Conservation (phyloP, 2,888 invertebrate species). For the Dysmachus trigonus region DNA sequence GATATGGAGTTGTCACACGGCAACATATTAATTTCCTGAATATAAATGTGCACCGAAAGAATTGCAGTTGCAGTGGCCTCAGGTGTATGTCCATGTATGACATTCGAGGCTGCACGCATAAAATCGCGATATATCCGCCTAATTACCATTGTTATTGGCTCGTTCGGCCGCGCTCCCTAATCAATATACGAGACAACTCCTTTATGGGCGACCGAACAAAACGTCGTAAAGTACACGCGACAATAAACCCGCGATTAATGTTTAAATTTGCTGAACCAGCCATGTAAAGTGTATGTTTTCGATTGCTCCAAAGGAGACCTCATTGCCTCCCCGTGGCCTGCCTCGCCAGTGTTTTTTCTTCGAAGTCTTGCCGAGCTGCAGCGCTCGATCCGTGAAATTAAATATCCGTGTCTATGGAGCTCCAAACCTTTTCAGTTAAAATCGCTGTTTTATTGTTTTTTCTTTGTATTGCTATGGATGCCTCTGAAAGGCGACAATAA, state of each 20-base stretch:
- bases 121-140: constrained; percentile 10
- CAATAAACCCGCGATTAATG: constrained; percentile 13
- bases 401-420: background rate
- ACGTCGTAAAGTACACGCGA: constrained; percentile 7
- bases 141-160: constrained; percentile 23
- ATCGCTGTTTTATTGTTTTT: background rate
- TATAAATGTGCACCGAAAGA: background rate
- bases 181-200: constrained; percentile 8
- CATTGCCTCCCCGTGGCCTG: background rate
- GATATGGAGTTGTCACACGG: background rate
- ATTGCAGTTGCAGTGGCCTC: background rate
- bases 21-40: background rate
- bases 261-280: background rate
- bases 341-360: background rate
- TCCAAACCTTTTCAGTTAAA: background rate
- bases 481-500: background rate
- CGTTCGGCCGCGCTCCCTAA: constrained; percentile 1
- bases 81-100: constrained; percentile 3
- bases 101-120: constrained; percentile 13
- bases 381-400: background rate
- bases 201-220: constrained; percentile 9
- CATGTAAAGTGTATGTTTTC: background rate
- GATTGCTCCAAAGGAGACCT: background rate
- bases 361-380: background rate
- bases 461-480: background rate